A percentile compares a stretch with the other conserved stretches of the same genome.
Conservation (phyloP, 2,797 vertebrate species). For the Podarcis siculus region DNA sequence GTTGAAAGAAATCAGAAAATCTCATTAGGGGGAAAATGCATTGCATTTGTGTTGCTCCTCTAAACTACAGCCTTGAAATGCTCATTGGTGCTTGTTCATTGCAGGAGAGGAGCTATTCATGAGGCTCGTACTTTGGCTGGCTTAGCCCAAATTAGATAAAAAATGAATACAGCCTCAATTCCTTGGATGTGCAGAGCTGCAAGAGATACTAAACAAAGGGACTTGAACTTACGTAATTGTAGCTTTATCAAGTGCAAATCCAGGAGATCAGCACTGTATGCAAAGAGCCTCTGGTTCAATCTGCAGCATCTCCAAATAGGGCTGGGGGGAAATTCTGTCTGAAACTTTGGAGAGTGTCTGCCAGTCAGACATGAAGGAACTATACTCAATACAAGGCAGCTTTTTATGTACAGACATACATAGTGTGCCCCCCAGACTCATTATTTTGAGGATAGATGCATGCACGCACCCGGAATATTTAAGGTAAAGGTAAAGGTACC, state of each 20-base stretch:
- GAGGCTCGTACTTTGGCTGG: neutral
- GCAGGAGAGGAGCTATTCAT: neutral
- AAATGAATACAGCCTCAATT: neutral
- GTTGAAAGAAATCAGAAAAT: conserved; percentile 38
- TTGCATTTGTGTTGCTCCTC: neutral
- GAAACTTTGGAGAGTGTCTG: neutral
- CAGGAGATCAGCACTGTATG: neutral
- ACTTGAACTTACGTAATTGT: neutral
- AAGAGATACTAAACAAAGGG: neutral
- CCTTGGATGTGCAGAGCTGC: neutral
- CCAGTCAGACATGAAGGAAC: neutral
- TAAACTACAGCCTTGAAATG: conserved; percentile 7
- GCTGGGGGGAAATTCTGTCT: neutral
- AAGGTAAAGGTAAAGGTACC: too few species aligned
- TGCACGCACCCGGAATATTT: too few species aligned
- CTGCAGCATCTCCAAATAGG: neutral
- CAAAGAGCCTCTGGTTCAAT: too few species aligned
- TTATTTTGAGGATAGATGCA: too few species aligned
- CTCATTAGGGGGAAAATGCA: conserved; percentile 25
- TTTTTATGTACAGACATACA: too few species aligned
- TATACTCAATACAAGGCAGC: too few species aligned
- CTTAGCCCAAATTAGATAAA: neutral
- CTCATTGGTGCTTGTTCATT: neutral
- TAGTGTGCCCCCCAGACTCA: too few species aligned
- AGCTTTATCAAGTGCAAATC: neutral